These are phyloP conservation scores for Fulmarus glacialis DNA, from an alignment of 2,113 vertebrate species.

Conservation along the genomic window DNA sequence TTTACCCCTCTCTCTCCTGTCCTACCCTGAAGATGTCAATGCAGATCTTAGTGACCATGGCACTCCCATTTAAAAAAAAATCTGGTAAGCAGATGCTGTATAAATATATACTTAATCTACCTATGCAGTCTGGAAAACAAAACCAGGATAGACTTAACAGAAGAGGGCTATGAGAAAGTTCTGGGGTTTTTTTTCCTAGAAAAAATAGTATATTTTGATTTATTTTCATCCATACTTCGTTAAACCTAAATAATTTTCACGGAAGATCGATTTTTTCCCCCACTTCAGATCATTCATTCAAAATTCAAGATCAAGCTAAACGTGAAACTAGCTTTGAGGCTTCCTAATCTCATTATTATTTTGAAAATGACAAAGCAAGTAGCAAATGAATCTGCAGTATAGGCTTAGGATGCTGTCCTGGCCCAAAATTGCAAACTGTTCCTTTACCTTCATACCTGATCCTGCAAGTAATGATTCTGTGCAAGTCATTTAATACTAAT, in stretches of 20 bases:
- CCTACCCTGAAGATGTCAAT: neutral
- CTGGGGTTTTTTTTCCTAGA: neutral
- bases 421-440: neutral
- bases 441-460: neutral
- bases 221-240: neutral
- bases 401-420: neutral
- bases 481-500: neutral
- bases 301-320: neutral
- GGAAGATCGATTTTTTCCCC: rapidly evolving
- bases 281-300: neutral
- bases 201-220: neutral
- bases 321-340: neutral
- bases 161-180: neutral
- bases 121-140: neutral
- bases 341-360: neutral
- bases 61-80: neutral
- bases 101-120: neutral
- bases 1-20: neutral
- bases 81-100: neutral
- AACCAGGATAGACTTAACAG: neutral
- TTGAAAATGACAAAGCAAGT: neutral
- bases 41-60: neutral
- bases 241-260: neutral
- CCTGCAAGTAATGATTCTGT: neutral
- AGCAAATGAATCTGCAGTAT: neutral